phyloP scores from a whole-genome alignment of 1,140 invertebrate genomes.

The Planococcus citri region DNA sequence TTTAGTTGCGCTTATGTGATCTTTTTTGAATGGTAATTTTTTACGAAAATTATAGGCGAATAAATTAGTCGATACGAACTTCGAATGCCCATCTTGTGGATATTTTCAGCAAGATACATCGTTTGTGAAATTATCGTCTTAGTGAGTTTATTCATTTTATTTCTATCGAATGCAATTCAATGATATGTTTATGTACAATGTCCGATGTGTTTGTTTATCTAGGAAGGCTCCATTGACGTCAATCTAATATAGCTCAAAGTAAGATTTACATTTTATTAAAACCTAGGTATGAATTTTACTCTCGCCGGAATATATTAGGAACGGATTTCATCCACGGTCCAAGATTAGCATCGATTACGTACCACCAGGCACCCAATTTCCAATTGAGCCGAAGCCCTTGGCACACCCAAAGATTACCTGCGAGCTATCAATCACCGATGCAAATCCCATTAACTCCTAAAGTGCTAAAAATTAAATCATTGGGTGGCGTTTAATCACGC shows the following conservation, averaged over 20 bases:
- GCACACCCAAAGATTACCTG: background rate
- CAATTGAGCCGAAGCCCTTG: background rate
- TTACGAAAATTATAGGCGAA: slow-evolving; percentile 29
- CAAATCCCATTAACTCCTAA: background rate
- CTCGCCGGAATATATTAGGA: too few relatives aligned
- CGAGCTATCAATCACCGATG: background rate
- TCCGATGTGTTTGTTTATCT: too few relatives aligned
- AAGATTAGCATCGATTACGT: too few relatives aligned
- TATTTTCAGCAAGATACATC: slow-evolving; percentile 15
- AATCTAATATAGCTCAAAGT: too few relatives aligned
- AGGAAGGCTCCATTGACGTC: too few relatives aligned
- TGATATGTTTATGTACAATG: too few relatives aligned
- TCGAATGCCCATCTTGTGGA: slow-evolving; percentile 28
- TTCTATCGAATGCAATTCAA: too few relatives aligned
- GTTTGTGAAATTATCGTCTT: background rate
- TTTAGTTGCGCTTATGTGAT: background rate
- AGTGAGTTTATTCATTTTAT: too few relatives aligned
- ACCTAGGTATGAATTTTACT: too few relatives aligned
- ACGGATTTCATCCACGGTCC: too few relatives aligned
- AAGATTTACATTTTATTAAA: too few relatives aligned
- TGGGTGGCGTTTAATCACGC: background rate
- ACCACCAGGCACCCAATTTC: too few relatives aligned
- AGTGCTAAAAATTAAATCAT: background rate
- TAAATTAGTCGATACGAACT: slow-evolving; percentile 26
- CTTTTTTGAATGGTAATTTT: background rate